Percentiles rank a stretch among this genome's conserved stretches.
These are phyloP conservation scores for Manduca sexta DNA, from an alignment of 1,140 invertebrate genomes.

Conservation along the genomic window DNA sequence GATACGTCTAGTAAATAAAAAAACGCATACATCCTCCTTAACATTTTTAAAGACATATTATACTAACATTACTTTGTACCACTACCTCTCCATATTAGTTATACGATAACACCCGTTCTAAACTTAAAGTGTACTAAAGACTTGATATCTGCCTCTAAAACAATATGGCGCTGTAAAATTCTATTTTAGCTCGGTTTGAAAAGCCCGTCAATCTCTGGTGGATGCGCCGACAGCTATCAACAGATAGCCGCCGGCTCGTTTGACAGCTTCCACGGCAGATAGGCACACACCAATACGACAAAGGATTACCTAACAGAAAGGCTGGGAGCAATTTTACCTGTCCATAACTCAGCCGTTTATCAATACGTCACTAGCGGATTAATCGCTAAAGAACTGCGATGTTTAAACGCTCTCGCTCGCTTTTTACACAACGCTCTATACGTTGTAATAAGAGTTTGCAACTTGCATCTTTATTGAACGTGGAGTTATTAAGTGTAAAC, in stretches of 20 bases:
- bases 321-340: constrained; percentile 28
- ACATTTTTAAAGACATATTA: too few relatives aligned
- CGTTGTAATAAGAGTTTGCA: constrained; percentile 5
- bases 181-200: constrained; percentile 25
- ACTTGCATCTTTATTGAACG: constrained; percentile 24
- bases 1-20: too few relatives aligned
- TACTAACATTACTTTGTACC: too few relatives aligned
- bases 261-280: constrained; percentile 20
- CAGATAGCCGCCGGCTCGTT: constrained; percentile 34
- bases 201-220: constrained; percentile 30
- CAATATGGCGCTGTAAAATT: constrained; percentile 28
- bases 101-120: too few relatives aligned
- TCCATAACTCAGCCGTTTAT: constrained; percentile 24
- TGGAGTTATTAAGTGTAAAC: constrained; percentile 31
- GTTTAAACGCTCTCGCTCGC: constrained; percentile 3
- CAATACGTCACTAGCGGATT: constrained; percentile 9
- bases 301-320: constrained; percentile 37
- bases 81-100: too few relatives aligned
- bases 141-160: constrained; percentile 7
- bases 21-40: too few relatives aligned
- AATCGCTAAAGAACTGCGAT: constrained; percentile 8
- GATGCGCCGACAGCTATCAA: constrained; percentile 32
- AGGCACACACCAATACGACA: constrained; percentile 29
- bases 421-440: not conserved
- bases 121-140: too few relatives aligned